These are phyloP conservation scores for Pyrrhosoma nymphula DNA, from an alignment of 2,888 invertebrate species.

Conservation along the genomic window DNA sequence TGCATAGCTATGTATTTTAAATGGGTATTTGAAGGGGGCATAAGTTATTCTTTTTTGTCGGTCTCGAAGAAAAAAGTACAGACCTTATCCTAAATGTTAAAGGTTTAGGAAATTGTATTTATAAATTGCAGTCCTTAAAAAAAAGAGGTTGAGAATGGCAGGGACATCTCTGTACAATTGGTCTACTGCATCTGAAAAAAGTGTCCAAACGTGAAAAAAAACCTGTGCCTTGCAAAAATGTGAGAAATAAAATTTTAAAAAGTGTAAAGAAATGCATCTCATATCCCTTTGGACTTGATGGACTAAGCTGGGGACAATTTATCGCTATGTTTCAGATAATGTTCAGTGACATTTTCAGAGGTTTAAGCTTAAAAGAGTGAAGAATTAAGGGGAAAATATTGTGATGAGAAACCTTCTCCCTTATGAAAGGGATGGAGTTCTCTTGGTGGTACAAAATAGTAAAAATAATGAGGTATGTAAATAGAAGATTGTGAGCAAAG, in stretches of 20 bases:
- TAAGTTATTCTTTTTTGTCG: constrained; percentile 40
- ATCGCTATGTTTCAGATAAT: constrained; percentile 4
- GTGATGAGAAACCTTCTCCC: constrained; percentile 49
- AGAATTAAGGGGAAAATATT: constrained; percentile 45
- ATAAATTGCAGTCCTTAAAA: constrained; percentile 28
- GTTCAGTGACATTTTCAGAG: constrained; percentile 29
- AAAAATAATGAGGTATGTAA: constrained; percentile 47
- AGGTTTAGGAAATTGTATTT: background rate
- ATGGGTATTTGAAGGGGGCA: constrained; percentile 34
- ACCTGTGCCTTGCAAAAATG: constrained; percentile 62
- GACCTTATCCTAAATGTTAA: constrained; percentile 13
- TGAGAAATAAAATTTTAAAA: constrained; percentile 25
- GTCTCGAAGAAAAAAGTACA: background rate
- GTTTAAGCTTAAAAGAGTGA: constrained; percentile 45
- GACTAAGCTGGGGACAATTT: constrained; percentile 53
- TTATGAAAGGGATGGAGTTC: background rate
- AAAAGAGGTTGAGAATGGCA: background rate
- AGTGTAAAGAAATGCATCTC: constrained; percentile 54
- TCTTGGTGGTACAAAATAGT: constrained; percentile 65
- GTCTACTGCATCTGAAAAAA: constrained; percentile 26
- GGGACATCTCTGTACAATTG: constrained; percentile 33
- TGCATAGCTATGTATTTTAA: constrained; percentile 44
- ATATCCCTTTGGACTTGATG: constrained; percentile 61
- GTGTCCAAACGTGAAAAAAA: constrained; percentile 52
- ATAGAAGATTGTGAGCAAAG: constrained; percentile 58